Evolutionary conservation across 2,797 vertebrate genomes (phyloP).

Genomic region (Zonotrichia albicollis): DNA sequence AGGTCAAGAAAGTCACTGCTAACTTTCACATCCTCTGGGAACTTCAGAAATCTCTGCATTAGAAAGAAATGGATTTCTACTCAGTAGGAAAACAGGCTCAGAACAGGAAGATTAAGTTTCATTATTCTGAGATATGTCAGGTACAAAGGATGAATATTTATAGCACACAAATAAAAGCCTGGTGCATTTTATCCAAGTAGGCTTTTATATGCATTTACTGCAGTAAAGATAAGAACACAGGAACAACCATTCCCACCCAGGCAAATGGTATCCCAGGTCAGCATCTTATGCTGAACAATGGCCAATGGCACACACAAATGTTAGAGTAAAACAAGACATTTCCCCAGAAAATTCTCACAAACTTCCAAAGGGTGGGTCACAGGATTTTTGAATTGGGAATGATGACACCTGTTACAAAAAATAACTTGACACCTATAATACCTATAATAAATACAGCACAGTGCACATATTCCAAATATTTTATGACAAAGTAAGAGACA

Average conservation of each 20-base stretch:
- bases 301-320: background rate
- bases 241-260: background rate
- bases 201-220: background rate
- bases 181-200: background rate
- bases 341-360: background rate
- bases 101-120: background rate
- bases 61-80: constrained; percentile 45
- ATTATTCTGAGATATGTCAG: background rate
- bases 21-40: constrained; percentile 85
- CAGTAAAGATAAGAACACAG: background rate
- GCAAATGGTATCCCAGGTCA: background rate
- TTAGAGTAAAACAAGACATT: background rate
- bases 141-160: constrained; percentile 20
- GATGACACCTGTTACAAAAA: background rate
- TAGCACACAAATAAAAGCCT: background rate
- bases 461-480: background rate
- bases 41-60: constrained; percentile 87
- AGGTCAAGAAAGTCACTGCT: constrained; percentile 88
- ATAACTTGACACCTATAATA: background rate
- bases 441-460: background rate
- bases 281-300: background rate
- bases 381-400: background rate
- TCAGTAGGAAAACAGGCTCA: background rate
- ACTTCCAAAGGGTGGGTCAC: background rate
- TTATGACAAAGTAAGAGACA: background rate